Base-by-base conservation (phyloP, 2,113 vertebrate genomes). In the Andinoacara biseriatus region DNA sequence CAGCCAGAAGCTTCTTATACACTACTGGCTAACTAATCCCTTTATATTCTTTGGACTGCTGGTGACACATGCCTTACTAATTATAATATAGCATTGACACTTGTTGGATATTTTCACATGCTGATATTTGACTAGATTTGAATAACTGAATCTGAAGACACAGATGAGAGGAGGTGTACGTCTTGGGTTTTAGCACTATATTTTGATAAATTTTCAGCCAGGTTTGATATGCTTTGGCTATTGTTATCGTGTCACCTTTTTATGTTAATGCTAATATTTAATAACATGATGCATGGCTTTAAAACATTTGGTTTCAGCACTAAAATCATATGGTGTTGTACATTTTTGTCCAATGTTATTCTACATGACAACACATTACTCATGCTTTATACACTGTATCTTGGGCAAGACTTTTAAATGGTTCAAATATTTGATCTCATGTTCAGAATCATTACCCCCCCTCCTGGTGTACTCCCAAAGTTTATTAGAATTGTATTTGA, bases 1-100 rank as follows among this genome's bases (percentile, higher is more conserved):
- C 97, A 99, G 40, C 98, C 98, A 2, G 97, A 98, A 38, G 95
- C 97, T 74, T 99, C 97, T 91, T 96, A 96, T 92, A 95, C 95
- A 81, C 97, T 96, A 1, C 17, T 96, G 59, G 15, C 15, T 2
- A 0, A 52, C 24, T 97, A 93, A 93, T 52, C 3, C 14, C 72
- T 22, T 69, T 61, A 49, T 24, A 3, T 72, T n/a, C 74, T 24
- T 31, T 18, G 40, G 80, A 91, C 80, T 81, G n/a, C 74, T 26
- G 8, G 5, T 77, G 69, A 77, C 14, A 60, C 80, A 81, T 88
- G 72, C 80, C 57, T 82, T 67, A 83, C 57, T 58, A 87, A 82
- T 94, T 95, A 94, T 94, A 96, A 95, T 95, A 93, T 75, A 76
- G 46, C 56, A n/a, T 26, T 13, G 33, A 87, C 72, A 88, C 60